phyloP scores from a whole-genome alignment of 2,797 vertebrate species.

The Acrossocheilus wenchowensis region DNA sequence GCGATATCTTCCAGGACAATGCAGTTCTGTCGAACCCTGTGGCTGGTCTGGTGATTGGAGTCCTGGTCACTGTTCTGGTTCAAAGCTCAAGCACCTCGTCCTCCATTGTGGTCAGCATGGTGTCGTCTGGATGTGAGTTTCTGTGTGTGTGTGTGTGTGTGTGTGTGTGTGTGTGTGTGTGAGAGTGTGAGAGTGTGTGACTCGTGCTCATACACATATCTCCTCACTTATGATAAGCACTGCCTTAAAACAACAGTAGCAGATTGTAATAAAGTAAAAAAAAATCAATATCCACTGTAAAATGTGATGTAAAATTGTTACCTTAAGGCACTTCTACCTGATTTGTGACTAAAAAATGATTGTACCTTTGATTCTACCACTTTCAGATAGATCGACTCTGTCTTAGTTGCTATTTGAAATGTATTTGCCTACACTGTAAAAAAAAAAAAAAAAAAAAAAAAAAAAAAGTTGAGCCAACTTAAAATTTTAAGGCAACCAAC shows the following conservation, averaged over 20 bases:
- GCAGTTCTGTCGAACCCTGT: slow-evolving; percentile 91
- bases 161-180: slow-evolving; percentile 66
- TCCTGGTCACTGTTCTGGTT: slow-evolving; percentile 94
- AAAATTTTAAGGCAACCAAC: too few relatives aligned
- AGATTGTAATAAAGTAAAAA: too few relatives aligned
- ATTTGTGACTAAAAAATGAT: neutral
- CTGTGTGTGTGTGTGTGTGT: slow-evolving; percentile 76
- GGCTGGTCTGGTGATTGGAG: slow-evolving; percentile 93
- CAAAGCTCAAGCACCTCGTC: slow-evolving; percentile 98
- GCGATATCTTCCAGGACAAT: slow-evolving; percentile 94
- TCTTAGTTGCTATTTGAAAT: too few relatives aligned
- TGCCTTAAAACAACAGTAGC: neutral
- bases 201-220: slow-evolving; percentile 15
- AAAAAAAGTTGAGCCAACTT: too few relatives aligned
- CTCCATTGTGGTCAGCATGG: slow-evolving; percentile 99
- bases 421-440: too few relatives aligned
- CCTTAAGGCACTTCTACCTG: neutral
- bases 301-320: neutral
- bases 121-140: slow-evolving; percentile 91
- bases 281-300: neutral
- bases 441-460: too few relatives aligned
- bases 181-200: too few relatives aligned
- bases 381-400: neutral
- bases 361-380: neutral
- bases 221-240: neutral